Evolutionary conservation across 2,888 invertebrate genomes (phyloP), one percentile per base, ranked within the genome.

Genomic region (Leistus spinibarbis): DNA sequence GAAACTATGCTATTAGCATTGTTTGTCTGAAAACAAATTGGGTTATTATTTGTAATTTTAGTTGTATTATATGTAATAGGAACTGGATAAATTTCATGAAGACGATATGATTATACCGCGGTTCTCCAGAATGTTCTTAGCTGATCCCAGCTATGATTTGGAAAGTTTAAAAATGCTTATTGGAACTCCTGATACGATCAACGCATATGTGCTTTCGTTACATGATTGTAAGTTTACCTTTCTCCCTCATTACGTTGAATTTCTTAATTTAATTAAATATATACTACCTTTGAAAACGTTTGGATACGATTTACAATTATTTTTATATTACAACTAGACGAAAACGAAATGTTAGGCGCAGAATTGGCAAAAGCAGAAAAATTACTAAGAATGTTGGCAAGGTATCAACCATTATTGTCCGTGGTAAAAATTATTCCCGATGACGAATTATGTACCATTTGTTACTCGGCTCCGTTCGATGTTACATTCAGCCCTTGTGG

Each of bases 401-500:
- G 22, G 1, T 73, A 60, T 40, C 16, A 5, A 3, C 73, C 73
- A 10, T 40, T 40, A 17, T 54, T 73, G n/a, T 73, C 73, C 4
- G 16, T 20, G n/a, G 40, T 67, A 7, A 67, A 62, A 53, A 65
- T 73, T 40, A 73, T 73, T 24, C 73, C 73, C 2, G 73, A 73
- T 19, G 66, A 67, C n/a, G 73, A 67, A 40, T 19, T 73, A 40
- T 73, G 73, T 60, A 73, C 67, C 1, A 73, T 73, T 67, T 73
- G 73, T 62, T 73, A 73, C 23, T 67, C 67, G 3, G 73, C 67
- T 2, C 67, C 73, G n/a, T 73, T 62, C 23, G 73, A 73, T 67
- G 67, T 73, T 3, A 73, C 67, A 67, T 73, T 73, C 60, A 19
- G 67, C 62, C 73, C 73, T 2, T 73, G 73, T 60, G 73, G 73